Base-by-base conservation (phyloP, 2,888 invertebrate species). In the Meiosimyza platycephala region DNA sequence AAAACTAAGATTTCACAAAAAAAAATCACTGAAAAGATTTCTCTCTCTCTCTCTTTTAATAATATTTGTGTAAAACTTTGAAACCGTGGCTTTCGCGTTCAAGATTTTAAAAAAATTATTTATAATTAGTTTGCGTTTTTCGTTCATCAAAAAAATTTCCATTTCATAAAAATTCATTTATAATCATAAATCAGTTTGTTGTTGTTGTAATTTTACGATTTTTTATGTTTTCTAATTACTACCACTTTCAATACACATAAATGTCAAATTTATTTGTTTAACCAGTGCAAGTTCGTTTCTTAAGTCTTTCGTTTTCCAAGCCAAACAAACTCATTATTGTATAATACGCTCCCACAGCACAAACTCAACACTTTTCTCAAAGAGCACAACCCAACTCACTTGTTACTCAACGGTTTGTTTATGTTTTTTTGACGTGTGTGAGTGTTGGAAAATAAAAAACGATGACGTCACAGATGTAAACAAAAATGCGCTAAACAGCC, bases 391-490 rank as follows among this genome's bases (percentile, higher is more conserved):
- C 76, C 79, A 79, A 77, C 78, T 73, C 76, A 73, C 74, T 0
- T 7, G 22, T 15, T 18, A 68, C 55, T 33, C 55, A 28, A 60
- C 63, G 2, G 51, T 28, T 12, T 50, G n/a, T 18, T 40, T 67
- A 57, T 68, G 62, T 73, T 47, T 64, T 73, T 47, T 64, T 64
- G 74, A 76, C 76, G 78, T 79, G 76, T 79, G 59, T 7, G 22
- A 79, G 28, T 28, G 28, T 28, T 28, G 28, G 28, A 4, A 28
- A 28, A 22, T 2, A 22, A 28, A 28, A 28, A 80, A 80, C 78
- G 74, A 71, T 82, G 81, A 82, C 82, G 81, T 82, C 81, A 82
- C 77, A 72, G 68, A 69, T 77, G 80, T 80, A 81, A 83, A 82
- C 82, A 75, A 75, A 74, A 64, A 66, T 60, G 69, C 55, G 71